phyloP scores from a whole-genome alignment of 2,888 invertebrate species.

The Metalampra italica region DNA sequence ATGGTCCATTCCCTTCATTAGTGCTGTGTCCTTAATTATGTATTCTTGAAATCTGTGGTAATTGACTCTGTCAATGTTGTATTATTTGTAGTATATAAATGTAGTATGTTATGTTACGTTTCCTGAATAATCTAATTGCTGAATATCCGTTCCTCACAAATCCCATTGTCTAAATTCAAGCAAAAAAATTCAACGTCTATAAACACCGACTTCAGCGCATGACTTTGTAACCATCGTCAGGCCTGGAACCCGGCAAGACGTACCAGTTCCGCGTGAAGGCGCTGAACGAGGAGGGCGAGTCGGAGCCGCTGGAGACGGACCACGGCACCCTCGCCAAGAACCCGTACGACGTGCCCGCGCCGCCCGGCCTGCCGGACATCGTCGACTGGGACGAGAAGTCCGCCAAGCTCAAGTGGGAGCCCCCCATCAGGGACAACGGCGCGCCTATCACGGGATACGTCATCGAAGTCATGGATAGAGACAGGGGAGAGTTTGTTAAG shows the following conservation, averaged over 20 bases:
- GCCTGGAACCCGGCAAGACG: slow-evolving; percentile 95
- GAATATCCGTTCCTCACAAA: too few species aligned
- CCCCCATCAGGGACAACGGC: slow-evolving; percentile 92
- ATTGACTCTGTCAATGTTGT: too few species aligned
- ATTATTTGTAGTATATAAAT: too few species aligned
- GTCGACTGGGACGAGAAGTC: slow-evolving; percentile 95
- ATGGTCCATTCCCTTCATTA: too few species aligned
- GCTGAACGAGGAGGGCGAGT: slow-evolving; percentile 97
- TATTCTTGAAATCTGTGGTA: too few species aligned
- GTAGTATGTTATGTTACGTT: too few species aligned
- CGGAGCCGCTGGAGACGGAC: slow-evolving; percentile 95
- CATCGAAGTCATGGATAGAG: slow-evolving; percentile 95
- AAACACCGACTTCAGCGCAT: too few species aligned
- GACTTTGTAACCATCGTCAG: too few species aligned
- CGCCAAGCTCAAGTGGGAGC: slow-evolving; percentile 94
- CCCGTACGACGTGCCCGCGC: slow-evolving; percentile 93
- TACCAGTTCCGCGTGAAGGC: slow-evolving; percentile 99
- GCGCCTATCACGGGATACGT: slow-evolving; percentile 96
- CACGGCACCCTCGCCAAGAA: slow-evolving; percentile 95
- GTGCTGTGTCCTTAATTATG: too few species aligned
- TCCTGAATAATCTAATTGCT: too few species aligned
- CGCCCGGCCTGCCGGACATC: slow-evolving; percentile 94
- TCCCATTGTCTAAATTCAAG: too few species aligned
- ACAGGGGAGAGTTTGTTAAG: slow-evolving; percentile 89
- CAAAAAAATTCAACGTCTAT: too few species aligned